Conservation (phyloP, 2,888 invertebrate genomes). For the Rambutsinella grinnellia region DNA sequence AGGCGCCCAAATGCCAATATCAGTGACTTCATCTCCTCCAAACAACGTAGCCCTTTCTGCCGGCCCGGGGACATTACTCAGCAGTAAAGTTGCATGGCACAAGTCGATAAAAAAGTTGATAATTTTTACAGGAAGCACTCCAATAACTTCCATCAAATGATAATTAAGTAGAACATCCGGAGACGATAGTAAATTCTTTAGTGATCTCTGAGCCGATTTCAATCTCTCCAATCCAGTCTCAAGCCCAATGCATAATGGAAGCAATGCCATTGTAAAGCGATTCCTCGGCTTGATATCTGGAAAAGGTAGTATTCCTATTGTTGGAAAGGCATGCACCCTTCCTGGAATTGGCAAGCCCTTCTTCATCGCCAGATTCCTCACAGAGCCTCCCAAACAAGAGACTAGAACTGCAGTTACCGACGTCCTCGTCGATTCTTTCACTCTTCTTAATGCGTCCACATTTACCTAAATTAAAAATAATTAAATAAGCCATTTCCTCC, state of each 20-base stretch:
- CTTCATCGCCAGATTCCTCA: slow-evolving; percentile 54
- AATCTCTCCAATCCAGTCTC: slow-evolving; percentile 46
- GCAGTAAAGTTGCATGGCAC: slow-evolving; percentile 58
- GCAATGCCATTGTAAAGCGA: slow-evolving; percentile 57
- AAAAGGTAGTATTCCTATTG: slow-evolving; percentile 62
- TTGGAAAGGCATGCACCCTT: slow-evolving; percentile 54
- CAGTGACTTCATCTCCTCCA: slow-evolving; percentile 58
- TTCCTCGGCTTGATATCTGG: slow-evolving; percentile 57
- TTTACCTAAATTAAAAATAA: too few relatives aligned
- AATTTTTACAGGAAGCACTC: slow-evolving; percentile 47
- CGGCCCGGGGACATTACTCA: slow-evolving; percentile 65
- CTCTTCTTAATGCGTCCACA: slow-evolving; percentile 20
- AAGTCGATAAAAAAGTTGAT: slow-evolving; percentile 56
- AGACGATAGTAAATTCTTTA: slow-evolving; percentile 40
- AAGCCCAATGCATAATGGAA: slow-evolving; percentile 46
- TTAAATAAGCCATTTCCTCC: too few relatives aligned
- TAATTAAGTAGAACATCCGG: slow-evolving; percentile 58
- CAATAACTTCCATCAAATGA: slow-evolving; percentile 52
- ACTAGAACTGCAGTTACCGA: slow-evolving; percentile 48
- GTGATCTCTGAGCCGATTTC: slow-evolving; percentile 43
- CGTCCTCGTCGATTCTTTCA: too few relatives aligned
- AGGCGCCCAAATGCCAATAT: slow-evolving; percentile 62
- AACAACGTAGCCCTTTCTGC: slow-evolving; percentile 57
- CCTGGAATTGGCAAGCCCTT: slow-evolving; percentile 58
- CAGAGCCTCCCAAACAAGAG: slow-evolving; percentile 50